Base-by-base conservation (phyloP, 2,888 invertebrate species). In the Blastobasis adustella region DNA sequence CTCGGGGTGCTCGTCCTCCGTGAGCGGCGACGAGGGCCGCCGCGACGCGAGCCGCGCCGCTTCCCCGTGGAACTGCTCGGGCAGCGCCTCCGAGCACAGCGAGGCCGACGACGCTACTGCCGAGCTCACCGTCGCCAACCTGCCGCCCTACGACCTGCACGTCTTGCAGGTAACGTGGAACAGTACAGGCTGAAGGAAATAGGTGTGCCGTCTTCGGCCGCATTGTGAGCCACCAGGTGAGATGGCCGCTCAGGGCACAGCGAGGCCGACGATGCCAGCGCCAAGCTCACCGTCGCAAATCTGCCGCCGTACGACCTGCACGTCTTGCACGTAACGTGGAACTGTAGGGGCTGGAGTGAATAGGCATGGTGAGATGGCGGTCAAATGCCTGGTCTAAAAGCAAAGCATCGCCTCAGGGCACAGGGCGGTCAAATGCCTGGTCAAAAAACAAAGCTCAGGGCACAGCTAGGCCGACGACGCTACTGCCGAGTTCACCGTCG, bases 11-110 rank as follows among this genome's bases (percentile, higher is more conserved):
- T 87, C 87, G 39, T 86, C 87, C 4, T 83, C 75, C 60, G 82
- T 80, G 61, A 86, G 84, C 58, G 76, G 76, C 45, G 88, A 86
- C 53, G 83, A 79, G 52, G 64, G 69, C 46, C 78, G 78, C 5
- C 67, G 76, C 6, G 79, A 78, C 52, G 69, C 65, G 45, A 71
- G 73, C 55, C 79, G 87, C 38, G 84, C 86, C 39, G 69, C 65
- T 8, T 88, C 88, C 2, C 88, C 88, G 5, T 87, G 87, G 86
- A 87, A 88, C 74, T 84, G 82, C 1, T 85, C 85, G 6, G 78
- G 75, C 5, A 80, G 77, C 56, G 71, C 81, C 70, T 84, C 85
- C 63, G 86, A 87, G 57, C 82, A 81, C 53, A 84, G 84, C 66
- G 86, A 86, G 57, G 62, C 69, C 38, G 85, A 84, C 5, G 83